phyloP scores from a whole-genome alignment of 23 tunicate species.

The Halocynthia roretzi region DNA sequence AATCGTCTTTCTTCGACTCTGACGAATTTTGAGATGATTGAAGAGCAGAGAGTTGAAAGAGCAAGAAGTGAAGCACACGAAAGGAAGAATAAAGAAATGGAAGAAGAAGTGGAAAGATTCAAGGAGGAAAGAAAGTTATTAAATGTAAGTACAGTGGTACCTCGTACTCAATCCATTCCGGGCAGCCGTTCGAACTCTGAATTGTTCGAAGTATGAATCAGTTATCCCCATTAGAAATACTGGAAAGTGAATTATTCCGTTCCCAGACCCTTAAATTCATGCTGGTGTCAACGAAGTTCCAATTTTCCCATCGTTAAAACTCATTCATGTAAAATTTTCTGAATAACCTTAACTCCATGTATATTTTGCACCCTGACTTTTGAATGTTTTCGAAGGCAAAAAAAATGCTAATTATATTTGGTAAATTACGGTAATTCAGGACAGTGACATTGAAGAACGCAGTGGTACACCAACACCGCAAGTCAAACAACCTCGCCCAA shows the following conservation, averaged over 20 bases:
- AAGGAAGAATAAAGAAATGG: slow-evolving; percentile 41
- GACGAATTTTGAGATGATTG: slow-evolving; percentile 39
- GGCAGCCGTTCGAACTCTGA: no score
- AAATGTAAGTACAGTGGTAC: slow-evolving; percentile 11
- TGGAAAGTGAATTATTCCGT: not conserved
- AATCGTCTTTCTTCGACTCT: slow-evolving; percentile 28
- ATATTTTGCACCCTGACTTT: no score
- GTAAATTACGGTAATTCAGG: slow-evolving; percentile 26
- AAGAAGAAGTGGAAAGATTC: slow-evolving; percentile 47
- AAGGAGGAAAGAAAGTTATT: slow-evolving; percentile 37
- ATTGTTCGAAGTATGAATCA: no score
- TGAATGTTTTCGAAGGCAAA: not conserved
- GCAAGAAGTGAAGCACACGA: slow-evolving; percentile 36
- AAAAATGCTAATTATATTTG: not conserved
- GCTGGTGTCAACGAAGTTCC: not conserved
- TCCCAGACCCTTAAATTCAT: not conserved
- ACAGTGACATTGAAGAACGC: slow-evolving; percentile 60
- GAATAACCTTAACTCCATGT: no score
- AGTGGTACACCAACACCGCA: slow-evolving; percentile 3
- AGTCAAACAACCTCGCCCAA: slow-evolving; percentile 52
- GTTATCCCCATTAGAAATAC: no score
- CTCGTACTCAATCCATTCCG: no score
- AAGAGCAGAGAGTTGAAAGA: slow-evolving; percentile 27
- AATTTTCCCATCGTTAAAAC: not conserved
- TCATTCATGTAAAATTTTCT: no score